Percentiles rank a stretch among this genome's conserved stretches.
Conservation (phyloP, 2,888 invertebrate genomes). For the Cremastobaeus sp. region DNA sequence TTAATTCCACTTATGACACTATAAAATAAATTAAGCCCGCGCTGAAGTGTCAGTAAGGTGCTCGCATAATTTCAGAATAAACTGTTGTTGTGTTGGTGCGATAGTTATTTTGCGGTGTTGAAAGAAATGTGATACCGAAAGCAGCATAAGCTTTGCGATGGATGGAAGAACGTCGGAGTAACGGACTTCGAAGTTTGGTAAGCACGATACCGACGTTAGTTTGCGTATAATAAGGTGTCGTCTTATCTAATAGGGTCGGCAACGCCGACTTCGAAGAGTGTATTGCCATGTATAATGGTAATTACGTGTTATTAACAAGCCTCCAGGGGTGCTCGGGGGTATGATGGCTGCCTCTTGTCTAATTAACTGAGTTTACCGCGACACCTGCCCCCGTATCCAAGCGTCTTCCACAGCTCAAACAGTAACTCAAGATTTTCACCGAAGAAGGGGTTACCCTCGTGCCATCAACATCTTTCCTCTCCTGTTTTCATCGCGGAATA, state of each 20-base stretch:
- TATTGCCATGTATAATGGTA: constrained; percentile 79
- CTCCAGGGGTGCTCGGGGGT: constrained; percentile 69
- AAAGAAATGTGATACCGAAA: constrained; percentile 61
- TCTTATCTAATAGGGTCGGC: constrained; percentile 78
- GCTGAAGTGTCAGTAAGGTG: constrained; percentile 35
- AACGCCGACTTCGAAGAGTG: constrained; percentile 75
- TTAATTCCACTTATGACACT: neutral
- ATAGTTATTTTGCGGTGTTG: constrained; percentile 54
- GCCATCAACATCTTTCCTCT: constrained; percentile 62
- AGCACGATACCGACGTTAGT: constrained; percentile 69
- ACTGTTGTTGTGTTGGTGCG: constrained; percentile 29
- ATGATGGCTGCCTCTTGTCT: constrained; percentile 78
- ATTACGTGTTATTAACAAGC: constrained; percentile 79
- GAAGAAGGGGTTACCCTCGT: constrained; percentile 66
- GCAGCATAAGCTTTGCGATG: constrained; percentile 57
- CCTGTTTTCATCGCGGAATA: constrained; percentile 54
- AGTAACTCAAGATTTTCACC: constrained; percentile 77
- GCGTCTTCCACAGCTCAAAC: constrained; percentile 76
- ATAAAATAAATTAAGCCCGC: constrained; percentile 33
- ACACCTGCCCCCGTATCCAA: constrained; percentile 77
- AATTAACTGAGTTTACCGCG: constrained; percentile 79
- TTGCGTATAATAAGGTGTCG: constrained; percentile 78
- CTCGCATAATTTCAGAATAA: constrained; percentile 40
- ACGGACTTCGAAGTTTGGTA: constrained; percentile 64
- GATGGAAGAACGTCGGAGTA: constrained; percentile 63